Evolutionary conservation across 2,888 invertebrate genomes (phyloP).

Genomic region (Byasa hedistus): DNA sequence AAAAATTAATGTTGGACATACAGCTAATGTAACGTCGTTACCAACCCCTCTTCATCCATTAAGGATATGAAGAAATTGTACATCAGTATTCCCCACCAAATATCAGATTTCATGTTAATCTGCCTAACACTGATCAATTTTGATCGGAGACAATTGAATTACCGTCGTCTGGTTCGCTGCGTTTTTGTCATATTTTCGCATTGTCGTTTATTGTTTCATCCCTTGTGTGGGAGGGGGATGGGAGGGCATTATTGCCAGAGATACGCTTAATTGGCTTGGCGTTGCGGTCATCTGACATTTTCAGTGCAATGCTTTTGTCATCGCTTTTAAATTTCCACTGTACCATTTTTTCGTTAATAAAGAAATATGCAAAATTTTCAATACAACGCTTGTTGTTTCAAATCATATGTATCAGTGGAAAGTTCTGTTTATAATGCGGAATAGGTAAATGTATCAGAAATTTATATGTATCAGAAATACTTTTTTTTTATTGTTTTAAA

Average conservation of each 20-base stretch:
- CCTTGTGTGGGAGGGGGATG: conserved; percentile 44
- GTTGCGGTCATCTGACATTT: conserved; percentile 75
- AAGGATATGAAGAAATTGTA: conserved; percentile 66
- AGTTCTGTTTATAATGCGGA: background rate
- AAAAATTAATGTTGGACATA: background rate
- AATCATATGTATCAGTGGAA: conserved; percentile 6
- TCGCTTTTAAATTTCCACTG: conserved; percentile 65
- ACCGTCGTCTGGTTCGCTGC: conserved; percentile 68
- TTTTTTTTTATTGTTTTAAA: no score
- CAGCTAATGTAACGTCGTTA: conserved; percentile 13
- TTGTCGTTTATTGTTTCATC: conserved; percentile 42
- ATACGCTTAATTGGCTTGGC: conserved; percentile 76
- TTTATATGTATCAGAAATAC: no score
- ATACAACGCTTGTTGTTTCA: conserved; percentile 4
- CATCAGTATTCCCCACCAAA: conserved; percentile 59
- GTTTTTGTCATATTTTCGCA: conserved; percentile 73
- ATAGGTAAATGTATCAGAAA: no score
- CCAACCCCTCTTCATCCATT: conserved; percentile 62
- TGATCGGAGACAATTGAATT: conserved; percentile 75
- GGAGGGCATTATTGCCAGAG: conserved; percentile 63
- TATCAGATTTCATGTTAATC: conserved; percentile 78
- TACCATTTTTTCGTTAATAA: conserved; percentile 60
- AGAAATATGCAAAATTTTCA: conserved; percentile 44
- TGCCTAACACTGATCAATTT: conserved; percentile 71
- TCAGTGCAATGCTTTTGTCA: conserved; percentile 75